Conservation (phyloP, 2,888 invertebrate species). For the Smittia sp. region DNA sequence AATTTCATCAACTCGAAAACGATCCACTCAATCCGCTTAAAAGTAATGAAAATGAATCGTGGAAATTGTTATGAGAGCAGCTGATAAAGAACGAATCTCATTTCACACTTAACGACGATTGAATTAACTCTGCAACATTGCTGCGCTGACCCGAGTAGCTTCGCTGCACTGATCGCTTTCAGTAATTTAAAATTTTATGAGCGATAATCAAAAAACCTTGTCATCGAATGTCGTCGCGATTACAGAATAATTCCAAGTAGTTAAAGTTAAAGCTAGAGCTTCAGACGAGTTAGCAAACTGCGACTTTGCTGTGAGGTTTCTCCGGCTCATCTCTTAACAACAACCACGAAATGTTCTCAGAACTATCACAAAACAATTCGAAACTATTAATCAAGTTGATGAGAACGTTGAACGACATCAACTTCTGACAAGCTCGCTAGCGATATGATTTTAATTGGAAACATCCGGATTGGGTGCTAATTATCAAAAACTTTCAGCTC, state of each 20-base stretch:
- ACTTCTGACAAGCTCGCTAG: background rate
- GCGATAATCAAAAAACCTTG: background rate
- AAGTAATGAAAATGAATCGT: background rate
- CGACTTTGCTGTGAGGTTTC: too few species aligned
- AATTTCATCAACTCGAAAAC: background rate
- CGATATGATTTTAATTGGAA: conserved; percentile 1
- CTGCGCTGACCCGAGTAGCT: background rate
- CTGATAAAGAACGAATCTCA: background rate
- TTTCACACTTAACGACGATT: background rate
- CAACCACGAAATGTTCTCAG: background rate
- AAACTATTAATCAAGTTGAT: conserved; percentile 23
- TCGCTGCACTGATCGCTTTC: background rate
- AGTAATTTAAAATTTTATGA: background rate
- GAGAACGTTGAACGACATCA: background rate
- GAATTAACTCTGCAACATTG: background rate
- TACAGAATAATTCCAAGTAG: too few species aligned
- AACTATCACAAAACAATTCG: background rate
- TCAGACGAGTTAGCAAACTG: too few species aligned
- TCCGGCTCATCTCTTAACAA: too few species aligned
- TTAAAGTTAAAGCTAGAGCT: too few species aligned
- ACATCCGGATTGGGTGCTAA: background rate
- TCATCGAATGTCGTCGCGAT: too few species aligned
- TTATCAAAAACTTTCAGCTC: background rate
- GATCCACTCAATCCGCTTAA: background rate
- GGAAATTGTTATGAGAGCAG: background rate